Base-by-base conservation (phyloP, 2,888 invertebrate genomes). In the Rotaria sp. region DNA sequence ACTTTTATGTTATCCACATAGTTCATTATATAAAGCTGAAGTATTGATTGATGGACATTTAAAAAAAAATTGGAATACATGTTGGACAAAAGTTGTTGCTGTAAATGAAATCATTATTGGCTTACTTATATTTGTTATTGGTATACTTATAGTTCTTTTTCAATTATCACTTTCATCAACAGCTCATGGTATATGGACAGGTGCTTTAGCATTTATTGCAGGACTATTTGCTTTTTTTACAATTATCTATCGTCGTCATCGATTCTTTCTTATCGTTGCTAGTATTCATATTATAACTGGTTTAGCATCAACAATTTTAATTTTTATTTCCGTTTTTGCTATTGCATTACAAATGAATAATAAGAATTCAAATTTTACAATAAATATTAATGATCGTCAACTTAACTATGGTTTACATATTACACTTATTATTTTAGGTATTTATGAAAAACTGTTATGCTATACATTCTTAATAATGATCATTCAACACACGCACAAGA, bases 391-490 rank as follows among this genome's bases (percentile, higher is more conserved):
- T 80, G 45, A 80, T 4, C 80, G 21, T 15, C 45, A 80, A 45
- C 41, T 80, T 26, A 45, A 80, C 15, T 80, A 80, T 41, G 45
- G 80, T 45, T 45, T 80, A n/a, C 80, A 80, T 80, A 45, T 26
- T n/a, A 45, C 80, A 80, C 15, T 80, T 26, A 80, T 80, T 80
- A 13, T 26, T 45, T 45, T 80, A n/a, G 80, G 80, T n/a, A n/a
- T 80, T 15, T 80, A 45, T 45, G 45, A 80, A 80, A 80, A 80
- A 45, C 41, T 80, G 26, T 15, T 80, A 35, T 80, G 45, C 26
- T 80, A 80, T 80, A 80, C 80, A 45, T 45, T 80, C 41, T 45
- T 80, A 80, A 80, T 80, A 80, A 80, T 45, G 45, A 80, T 80
- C 24, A 80, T 80, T 80, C 41, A n/a, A 45, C 80, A 80, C 26